Percentiles rank a stretch among this genome's conserved stretches.
Evolutionary conservation across 1,140 invertebrate genomes (phyloP).

Genomic region (Oryzaephilus surinamensis): DNA sequence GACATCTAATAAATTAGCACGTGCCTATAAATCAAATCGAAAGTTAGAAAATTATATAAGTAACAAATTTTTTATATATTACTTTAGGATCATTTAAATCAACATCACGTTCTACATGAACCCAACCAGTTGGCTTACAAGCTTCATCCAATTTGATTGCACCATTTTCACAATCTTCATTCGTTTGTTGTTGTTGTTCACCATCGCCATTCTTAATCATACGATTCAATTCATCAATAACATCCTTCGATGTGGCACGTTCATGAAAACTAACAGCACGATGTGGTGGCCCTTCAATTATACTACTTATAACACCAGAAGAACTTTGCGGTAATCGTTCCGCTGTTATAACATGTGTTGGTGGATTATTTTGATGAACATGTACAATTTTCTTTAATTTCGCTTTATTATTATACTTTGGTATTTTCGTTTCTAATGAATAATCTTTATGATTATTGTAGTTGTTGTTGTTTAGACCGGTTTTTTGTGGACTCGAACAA

Average conservation of each 20-base stretch:
- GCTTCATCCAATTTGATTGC: constrained; percentile 45
- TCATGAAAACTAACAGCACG: constrained; percentile 54
- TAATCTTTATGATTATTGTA: constrained; percentile 36
- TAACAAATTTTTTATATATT: constrained; percentile 7
- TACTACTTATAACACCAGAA: constrained; percentile 33
- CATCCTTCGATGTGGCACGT: constrained; percentile 59
- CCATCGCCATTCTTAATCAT: constrained; percentile 48
- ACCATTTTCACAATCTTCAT: constrained; percentile 31
- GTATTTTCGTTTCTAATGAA: constrained; percentile 26
- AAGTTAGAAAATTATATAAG: background rate
- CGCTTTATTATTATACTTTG: constrained; percentile 32
- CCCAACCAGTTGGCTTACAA: constrained; percentile 62
- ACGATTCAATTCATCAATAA: constrained; percentile 63
- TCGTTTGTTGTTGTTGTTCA: constrained; percentile 7
- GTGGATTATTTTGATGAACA: constrained; percentile 15
- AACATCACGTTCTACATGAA: constrained; percentile 64
- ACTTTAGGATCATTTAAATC: constrained; percentile 72
- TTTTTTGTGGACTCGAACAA: constrained; percentile 18
- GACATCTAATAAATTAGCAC: constrained; percentile 62
- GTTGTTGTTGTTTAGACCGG: constrained; percentile 17
- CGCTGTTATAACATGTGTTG: constrained; percentile 28
- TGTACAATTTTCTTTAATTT: constrained; percentile 25
- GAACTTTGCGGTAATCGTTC: constrained; percentile 27
- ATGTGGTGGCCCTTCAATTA: constrained; percentile 37
- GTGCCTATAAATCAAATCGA: constrained; percentile 41